Base-by-base conservation (phyloP, 2,797 vertebrate genomes). In the Acestrorhynchus altus region DNA sequence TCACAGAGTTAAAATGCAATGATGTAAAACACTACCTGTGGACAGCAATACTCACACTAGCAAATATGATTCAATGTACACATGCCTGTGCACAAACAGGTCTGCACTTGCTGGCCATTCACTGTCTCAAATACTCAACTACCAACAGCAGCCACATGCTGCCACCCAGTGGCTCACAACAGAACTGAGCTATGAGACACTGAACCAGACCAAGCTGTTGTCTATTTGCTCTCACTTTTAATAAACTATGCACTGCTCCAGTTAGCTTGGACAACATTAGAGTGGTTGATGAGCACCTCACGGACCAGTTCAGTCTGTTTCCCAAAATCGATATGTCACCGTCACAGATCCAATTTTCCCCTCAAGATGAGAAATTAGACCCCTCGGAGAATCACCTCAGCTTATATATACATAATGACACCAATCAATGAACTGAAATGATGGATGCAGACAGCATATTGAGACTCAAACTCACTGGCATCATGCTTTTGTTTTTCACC, bases 391-490 rank as follows among this genome's bases (percentile, higher is more conserved):
- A 44, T 70, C 72, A 63, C 24, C 35, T 18, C 11, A n/a, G 40
- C 39, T 67, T 40, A 68, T 18, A 68, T 18, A 7, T 20, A 13
- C 47, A 20, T 26, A 5, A 39, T n/a, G 9, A 5, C 49, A 64
- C 40, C 8, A 13, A 47, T 74, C 60, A 74, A 1, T n/a, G n/a
- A 13, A 10, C 28, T 49, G 42, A 75, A 31, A 24, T 40, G 16
- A 78, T 56, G 68, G 44, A 66, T 51, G 39, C 42, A 76, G 64
- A 77, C 72, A 69, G 46, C 8, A 39, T 8, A 54, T 22, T 66
- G 4, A 46, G 28, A 72, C 73, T 72, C 20, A 74, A 52, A 47
- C 35, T 8, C 26, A 2, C 28, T 8, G 11, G 16, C 5, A 6
- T 51, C 42, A 28, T 6, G 10, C 31, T 13, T 44, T 26, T 11